Conservation (phyloP, 2,888 invertebrate genomes). For the Coremacera marginata region DNA sequence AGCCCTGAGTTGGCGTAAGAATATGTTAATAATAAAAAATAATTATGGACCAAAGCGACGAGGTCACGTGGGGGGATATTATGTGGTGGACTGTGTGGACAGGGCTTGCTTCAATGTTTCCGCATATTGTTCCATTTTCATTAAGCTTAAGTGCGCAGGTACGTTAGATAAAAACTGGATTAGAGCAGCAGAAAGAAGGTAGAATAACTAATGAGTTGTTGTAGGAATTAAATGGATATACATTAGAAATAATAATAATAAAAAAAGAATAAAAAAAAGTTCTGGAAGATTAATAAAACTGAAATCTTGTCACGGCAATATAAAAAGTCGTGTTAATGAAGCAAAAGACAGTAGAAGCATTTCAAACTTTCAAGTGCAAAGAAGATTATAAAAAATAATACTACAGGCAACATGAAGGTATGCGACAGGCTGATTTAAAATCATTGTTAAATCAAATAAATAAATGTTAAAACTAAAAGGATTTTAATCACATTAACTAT, state of each 20-base stretch:
- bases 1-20: background rate
- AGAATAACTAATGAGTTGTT: too few species aligned
- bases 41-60: background rate
- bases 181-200: background rate
- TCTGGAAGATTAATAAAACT: conserved; percentile 25
- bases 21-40: background rate
- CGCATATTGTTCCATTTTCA: too few species aligned
- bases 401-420: conserved; percentile 66
- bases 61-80: conserved; percentile 11
- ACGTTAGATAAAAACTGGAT: too few species aligned
- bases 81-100: background rate
- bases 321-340: conserved; percentile 54
- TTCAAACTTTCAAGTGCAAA: conserved; percentile 59
- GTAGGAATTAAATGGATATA: background rate
- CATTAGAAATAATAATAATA: background rate
- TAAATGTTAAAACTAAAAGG: background rate
- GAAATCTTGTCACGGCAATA: conserved; percentile 47
- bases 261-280: conserved; percentile 15
- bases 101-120: background rate
- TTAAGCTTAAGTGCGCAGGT: too few species aligned
- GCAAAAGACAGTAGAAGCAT: conserved; percentile 63
- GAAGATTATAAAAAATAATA: conserved; percentile 48
- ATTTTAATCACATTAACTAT: background rate
- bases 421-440: background rate
- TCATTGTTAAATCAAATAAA: conserved; percentile 6